Evolutionary conservation across 2,797 vertebrate genomes (phyloP).

Genomic region (Limnodromus scolopaceus): DNA sequence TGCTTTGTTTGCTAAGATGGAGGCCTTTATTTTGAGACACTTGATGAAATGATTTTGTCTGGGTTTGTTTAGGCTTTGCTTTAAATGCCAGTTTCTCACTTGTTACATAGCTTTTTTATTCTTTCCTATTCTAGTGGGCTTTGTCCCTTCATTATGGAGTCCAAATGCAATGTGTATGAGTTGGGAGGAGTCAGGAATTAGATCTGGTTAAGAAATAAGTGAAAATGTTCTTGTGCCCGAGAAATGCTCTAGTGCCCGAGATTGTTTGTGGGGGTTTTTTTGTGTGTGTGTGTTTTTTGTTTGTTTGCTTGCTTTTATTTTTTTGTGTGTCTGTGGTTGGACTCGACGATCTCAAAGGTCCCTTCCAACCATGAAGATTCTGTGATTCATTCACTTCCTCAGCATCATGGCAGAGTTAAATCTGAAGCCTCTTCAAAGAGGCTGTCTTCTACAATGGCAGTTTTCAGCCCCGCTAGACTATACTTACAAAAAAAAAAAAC

Average conservation of each 20-base stretch:
- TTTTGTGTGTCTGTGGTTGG: no score
- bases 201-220: neutral
- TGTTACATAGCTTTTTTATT: neutral
- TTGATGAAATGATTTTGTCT: neutral
- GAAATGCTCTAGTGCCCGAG: no score
- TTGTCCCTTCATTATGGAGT: neutral
- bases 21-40: neutral
- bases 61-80: neutral
- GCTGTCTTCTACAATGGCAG: neutral
- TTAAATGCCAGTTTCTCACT: neutral
- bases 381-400: neutral
- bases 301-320: no score
- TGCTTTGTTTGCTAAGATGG: neutral
- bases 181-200: neutral
- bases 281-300: no score
- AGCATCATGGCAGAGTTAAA: neutral
- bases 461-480: neutral
- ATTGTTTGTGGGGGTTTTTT: no score
- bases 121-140: neutral
- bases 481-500: neutral
- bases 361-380: no score
- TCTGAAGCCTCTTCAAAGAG: neutral
- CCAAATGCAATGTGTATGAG: neutral
- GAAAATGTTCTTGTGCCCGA: neutral
- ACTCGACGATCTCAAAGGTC: no score